phyloP scores from a whole-genome alignment of 2,113 vertebrate genomes.

The Canis aureus region DNA sequence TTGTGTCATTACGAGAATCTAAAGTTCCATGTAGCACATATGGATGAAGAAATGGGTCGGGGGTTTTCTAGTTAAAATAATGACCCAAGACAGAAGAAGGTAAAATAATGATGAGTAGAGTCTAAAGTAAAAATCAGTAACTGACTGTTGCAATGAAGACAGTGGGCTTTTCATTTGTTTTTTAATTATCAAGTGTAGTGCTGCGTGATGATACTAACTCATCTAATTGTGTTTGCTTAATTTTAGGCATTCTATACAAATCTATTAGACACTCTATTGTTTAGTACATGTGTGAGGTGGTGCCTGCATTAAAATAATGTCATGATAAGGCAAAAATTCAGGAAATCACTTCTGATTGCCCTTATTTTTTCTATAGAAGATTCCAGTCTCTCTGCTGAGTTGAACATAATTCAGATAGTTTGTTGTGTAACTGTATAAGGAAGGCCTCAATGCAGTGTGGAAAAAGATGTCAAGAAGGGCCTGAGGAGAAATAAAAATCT shows the following conservation, averaged over 20 bases:
- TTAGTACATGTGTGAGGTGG: not conserved
- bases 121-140: constrained; percentile 1
- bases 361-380: constrained; percentile 1
- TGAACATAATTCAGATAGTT: constrained; percentile 20
- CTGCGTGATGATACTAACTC: not conserved
- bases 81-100: not conserved
- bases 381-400: not conserved
- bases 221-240: not conserved
- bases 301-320: not conserved
- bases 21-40: not conserved
- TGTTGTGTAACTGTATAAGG: constrained; percentile 15
- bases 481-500: not conserved
- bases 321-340: not conserved
- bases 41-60: constrained; percentile 25
- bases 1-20: not conserved
- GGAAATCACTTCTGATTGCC: not conserved
- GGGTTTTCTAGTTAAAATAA: not conserved
- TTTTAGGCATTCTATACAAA: not conserved
- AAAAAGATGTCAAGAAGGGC: not conserved
- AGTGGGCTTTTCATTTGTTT: not conserved
- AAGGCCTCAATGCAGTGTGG: not conserved
- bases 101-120: not conserved
- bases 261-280: not conserved
- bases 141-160: not conserved
- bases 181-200: not conserved